Conservation (phyloP, 2,888 invertebrate species). For the Incurvaria masculella region DNA sequence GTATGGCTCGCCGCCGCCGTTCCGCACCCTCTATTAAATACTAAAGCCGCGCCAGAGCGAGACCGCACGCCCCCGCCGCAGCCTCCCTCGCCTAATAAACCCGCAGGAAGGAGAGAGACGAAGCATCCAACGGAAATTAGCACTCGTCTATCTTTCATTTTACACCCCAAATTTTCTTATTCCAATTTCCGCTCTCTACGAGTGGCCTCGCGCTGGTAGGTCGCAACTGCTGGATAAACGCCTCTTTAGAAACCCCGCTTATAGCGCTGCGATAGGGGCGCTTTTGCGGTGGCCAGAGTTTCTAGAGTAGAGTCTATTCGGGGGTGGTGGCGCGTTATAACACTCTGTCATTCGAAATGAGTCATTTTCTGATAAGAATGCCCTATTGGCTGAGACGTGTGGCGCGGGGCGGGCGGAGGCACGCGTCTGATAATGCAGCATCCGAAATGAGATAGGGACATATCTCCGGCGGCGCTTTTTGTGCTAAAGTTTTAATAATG, state of each 20-base stretch:
- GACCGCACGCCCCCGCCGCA: conserved; percentile 38
- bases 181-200: conserved; percentile 63
- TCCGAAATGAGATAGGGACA: conserved; percentile 43
- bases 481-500: conserved; percentile 44
- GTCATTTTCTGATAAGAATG: conserved; percentile 71
- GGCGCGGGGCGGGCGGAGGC: conserved; percentile 37
- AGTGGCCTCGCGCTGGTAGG: conserved; percentile 31
- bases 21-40: conserved; percentile 21
- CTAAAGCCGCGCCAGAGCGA: conserved; percentile 33
- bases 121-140: conserved; percentile 66
- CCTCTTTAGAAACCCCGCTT: conserved; percentile 14
- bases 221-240: conserved; percentile 22
- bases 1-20: conserved; percentile 1
- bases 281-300: conserved; percentile 18
- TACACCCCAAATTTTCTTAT: conserved; percentile 76
- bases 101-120: conserved; percentile 55
- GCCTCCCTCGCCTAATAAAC: conserved; percentile 42
- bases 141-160: conserved; percentile 74
- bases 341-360: conserved; percentile 67
- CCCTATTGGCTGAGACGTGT: conserved; percentile 57
- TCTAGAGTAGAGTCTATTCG: conserved; percentile 30
- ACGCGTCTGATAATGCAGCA: conserved; percentile 42
- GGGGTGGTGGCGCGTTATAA: conserved; percentile 39
- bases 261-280: conserved; percentile 16
- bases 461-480: conserved; percentile 40